Evolutionary conservation across 2,888 invertebrate genomes (phyloP), one percentile per base, ranked within the genome.

Genomic region (Maniola hyperantus): DNA sequence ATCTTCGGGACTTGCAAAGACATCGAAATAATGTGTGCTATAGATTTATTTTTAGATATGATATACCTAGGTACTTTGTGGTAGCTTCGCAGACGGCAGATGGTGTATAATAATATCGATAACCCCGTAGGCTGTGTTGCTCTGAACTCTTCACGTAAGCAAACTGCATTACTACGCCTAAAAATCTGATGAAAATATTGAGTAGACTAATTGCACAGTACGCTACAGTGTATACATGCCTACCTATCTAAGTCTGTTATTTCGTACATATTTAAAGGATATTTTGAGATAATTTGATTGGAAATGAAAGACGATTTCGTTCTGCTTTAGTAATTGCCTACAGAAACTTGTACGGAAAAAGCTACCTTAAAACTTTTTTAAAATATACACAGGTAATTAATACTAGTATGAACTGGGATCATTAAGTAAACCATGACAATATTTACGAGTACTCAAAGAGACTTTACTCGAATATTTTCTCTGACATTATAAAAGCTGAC

Each of bases 1-100:
- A 64, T 61, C 58, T 65, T 68, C 58, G 61, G 61, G 62, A 76
- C 76, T 74, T 73, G 72, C 15, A 59, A 57, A 61, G 59, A 46
- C 64, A 54, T 51, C 46, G 51, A 62, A 53, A 48, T 64, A 63
- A 59, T 65, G 18, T 58, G 44, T 58, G 55, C n/a, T 68, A 69
- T 61, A 39, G 48, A 53, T 53, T 61, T 68, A 70, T 71, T 70
- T 71, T 70, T 65, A 72, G 50, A 57, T 69, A 54, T 54, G 26
- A 44, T 26, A 44, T 18, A n/a, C n/a, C 42, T 42, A 51, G 50
- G 51, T 67, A 71, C 65, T 72, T 61, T 68, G 63, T 46, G 58
- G 62, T 68, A 68, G 66, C 68, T 60, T 66, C 62, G 70, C 66
- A 71, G 71, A 72, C 68, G 64, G 68, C 53, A 62, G 62, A 62